A percentile compares a stretch with the other conserved stretches of the same genome.
These are phyloP conservation scores for Alauda arvensis DNA, from an alignment of 2,797 vertebrate genomes.

Conservation along the genomic window DNA sequence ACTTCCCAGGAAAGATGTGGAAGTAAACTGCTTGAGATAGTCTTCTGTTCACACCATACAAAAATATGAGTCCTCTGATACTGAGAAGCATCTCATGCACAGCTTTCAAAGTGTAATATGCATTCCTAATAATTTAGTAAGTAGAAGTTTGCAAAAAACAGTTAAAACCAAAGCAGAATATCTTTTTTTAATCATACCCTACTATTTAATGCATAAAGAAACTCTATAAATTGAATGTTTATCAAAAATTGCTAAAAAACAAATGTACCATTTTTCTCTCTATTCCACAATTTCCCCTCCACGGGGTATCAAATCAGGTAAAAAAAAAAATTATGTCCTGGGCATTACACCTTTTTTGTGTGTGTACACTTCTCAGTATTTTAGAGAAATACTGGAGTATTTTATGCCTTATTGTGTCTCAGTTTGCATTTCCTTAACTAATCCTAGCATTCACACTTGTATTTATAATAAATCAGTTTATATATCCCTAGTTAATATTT, in stretches of 20 bases:
- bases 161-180: neutral
- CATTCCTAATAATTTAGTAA: constrained; percentile 22
- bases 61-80: neutral
- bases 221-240: neutral
- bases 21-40: constrained; percentile 3
- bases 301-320: neutral
- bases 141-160: neutral
- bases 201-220: neutral
- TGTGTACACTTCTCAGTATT: neutral
- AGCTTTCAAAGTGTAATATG: neutral
- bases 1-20: neutral
- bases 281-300: neutral
- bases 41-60: constrained; percentile 26
- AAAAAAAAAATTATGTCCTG: neutral
- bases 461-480: constrained; percentile 79
- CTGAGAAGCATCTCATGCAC: neutral
- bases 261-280: neutral
- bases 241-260: neutral
- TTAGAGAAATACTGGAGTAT: constrained; percentile 2
- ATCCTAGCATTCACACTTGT: constrained; percentile 69
- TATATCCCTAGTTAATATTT: constrained; percentile 78
- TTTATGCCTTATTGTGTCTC: constrained; percentile 9
- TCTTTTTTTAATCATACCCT: fast-evolving
- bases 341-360: neutral
- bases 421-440: constrained; percentile 66